phyloP scores from a whole-genome alignment of 2,888 invertebrate species.

The Caenorhabditis wallacei region DNA sequence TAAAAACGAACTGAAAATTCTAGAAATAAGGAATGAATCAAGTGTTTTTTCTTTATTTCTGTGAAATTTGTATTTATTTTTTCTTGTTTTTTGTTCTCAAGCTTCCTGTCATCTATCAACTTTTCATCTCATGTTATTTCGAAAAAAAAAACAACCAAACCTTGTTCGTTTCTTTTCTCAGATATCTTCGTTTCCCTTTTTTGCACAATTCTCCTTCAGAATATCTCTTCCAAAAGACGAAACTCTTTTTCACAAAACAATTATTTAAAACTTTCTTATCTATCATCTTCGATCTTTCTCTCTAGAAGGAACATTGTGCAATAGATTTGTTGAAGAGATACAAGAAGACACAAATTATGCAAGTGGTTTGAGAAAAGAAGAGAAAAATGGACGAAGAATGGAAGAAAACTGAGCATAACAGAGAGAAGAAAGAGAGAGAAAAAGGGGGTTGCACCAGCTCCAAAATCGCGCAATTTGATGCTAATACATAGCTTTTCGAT shows the following conservation, averaged over 20 bases:
- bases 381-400: constrained; percentile 13
- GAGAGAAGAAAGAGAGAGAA: constrained; percentile 9
- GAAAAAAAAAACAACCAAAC: not conserved
- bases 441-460: constrained; percentile 29
- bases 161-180: not conserved
- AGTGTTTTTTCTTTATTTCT: not conserved
- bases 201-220: not conserved
- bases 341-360: constrained; percentile 63
- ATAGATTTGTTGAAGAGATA: constrained; percentile 65
- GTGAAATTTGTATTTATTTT: not conserved
- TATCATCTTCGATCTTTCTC: constrained; percentile 14
- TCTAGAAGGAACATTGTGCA: constrained; percentile 60
- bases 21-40: not conserved
- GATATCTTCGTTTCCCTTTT: not conserved
- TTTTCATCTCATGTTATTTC: not conserved
- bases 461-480: constrained; percentile 63
- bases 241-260: constrained; percentile 1
- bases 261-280: constrained; percentile 38
- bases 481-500: constrained; percentile 56
- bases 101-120: not conserved
- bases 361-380: constrained; percentile 39
- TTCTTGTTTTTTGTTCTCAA: not conserved
- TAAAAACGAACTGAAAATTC: too few species aligned
- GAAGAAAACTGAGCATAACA: constrained; percentile 8
- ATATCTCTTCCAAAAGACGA: not conserved